phyloP scores from a whole-genome alignment of 2,113 vertebrate species.

The Chionomys nivalis region DNA sequence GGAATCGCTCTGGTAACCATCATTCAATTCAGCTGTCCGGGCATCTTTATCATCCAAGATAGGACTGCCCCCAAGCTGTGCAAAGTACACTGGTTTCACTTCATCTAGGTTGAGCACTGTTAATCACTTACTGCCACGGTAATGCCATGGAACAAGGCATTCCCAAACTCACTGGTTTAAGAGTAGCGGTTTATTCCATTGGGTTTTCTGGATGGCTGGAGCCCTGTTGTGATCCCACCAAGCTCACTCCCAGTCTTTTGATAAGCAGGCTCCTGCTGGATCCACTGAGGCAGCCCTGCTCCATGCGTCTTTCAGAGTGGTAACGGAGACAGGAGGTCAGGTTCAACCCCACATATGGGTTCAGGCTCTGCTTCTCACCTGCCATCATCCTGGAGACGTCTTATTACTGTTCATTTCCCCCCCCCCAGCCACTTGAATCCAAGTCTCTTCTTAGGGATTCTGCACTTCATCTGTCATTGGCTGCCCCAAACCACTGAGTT shows the following conservation, averaged over 20 bases:
- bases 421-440: not conserved
- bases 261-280: not conserved
- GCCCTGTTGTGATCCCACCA: not conserved
- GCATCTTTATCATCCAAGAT: not conserved
- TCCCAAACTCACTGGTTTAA: not conserved
- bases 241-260: not conserved
- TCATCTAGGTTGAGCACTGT: not conserved
- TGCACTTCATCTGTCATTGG: not conserved
- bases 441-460: not conserved
- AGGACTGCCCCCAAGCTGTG: not conserved
- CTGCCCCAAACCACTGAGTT: not conserved
- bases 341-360: not conserved
- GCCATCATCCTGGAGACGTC: not conserved
- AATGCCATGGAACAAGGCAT: not conserved
- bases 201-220: not conserved
- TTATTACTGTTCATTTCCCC: not conserved
- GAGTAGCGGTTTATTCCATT: not conserved
- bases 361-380: not conserved
- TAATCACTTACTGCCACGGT: not conserved
- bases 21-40: not conserved
- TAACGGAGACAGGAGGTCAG: not conserved
- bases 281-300: not conserved
- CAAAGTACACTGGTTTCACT: not conserved
- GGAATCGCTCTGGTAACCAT: not conserved
- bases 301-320: not conserved